Conservation (phyloP, 2,888 invertebrate genomes). For the Lasioglossum oenotherae region DNA sequence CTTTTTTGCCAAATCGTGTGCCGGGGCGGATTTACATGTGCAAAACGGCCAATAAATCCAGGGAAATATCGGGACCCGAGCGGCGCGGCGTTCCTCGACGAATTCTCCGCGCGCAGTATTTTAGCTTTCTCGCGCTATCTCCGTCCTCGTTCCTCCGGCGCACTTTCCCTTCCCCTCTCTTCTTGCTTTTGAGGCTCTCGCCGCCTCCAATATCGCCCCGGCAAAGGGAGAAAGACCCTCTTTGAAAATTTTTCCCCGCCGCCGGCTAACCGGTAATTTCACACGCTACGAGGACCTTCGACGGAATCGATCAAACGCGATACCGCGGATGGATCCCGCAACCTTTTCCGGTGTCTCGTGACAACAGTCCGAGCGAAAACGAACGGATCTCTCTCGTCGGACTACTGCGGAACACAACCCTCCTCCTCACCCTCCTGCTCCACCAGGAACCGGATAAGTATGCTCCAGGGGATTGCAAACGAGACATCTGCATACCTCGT, state of each 20-base stretch:
- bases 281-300: constrained; percentile 61
- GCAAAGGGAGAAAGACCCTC: constrained; percentile 55
- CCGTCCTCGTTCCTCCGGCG: neutral
- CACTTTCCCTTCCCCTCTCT: neutral
- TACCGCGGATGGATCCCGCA: constrained; percentile 18
- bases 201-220: constrained; percentile 47
- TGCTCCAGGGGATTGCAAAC: neutral
- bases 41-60: constrained; percentile 70
- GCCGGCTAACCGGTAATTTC: constrained; percentile 67
- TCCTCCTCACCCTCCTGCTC: neutral
- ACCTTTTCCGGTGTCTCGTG: constrained; percentile 15
- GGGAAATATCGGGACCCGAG: constrained; percentile 60
- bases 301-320: constrained; percentile 53
- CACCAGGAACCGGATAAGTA: constrained; percentile 11
- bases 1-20: constrained; percentile 53
- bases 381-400: neutral
- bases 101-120: constrained; percentile 45
- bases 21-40: constrained; percentile 65
- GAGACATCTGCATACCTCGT: neutral
- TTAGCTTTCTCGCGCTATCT: constrained; percentile 30
- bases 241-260: constrained; percentile 60
- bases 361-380: neutral
- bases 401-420: neutral
- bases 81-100: constrained; percentile 43
- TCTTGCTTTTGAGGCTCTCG: constrained; percentile 31